These are phyloP conservation scores for Adrianichthys oophorus DNA, from an alignment of 2,797 vertebrate species.

Conservation along the genomic window DNA sequence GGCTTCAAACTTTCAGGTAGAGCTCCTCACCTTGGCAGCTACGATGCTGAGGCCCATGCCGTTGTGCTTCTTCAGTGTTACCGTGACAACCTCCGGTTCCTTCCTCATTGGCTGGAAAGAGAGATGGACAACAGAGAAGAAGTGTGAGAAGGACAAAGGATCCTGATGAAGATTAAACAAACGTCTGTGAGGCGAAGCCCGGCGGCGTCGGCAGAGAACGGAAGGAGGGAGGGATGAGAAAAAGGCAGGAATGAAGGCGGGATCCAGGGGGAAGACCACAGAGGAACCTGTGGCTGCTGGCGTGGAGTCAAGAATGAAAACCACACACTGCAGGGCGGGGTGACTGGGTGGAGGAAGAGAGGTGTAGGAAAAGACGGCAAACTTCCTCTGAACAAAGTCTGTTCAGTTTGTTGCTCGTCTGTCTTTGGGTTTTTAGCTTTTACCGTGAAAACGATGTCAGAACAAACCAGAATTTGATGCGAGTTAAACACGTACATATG, in stretches of 20 bases:
- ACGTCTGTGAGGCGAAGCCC: conserved; percentile 16
- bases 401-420: too few species aligned
- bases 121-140: conserved; percentile 47
- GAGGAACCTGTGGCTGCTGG: conserved; percentile 78
- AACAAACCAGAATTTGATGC: too few species aligned
- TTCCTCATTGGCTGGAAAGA: conserved; percentile 88
- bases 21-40: conserved; percentile 91
- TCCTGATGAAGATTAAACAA: background rate
- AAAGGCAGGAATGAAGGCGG: conserved; percentile 45
- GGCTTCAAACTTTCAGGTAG: conserved; percentile 5
- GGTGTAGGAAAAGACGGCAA: background rate
- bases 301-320: conserved; percentile 80
- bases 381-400: too few species aligned
- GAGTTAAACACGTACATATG: too few species aligned
- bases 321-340: conserved; percentile 62
- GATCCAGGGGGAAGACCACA: conserved; percentile 55
- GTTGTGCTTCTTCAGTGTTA: conserved; percentile 97
- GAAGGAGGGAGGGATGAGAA: conserved; percentile 35
- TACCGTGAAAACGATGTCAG: too few species aligned
- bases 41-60: conserved; percentile 99
- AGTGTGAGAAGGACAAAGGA: conserved; percentile 35
- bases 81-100: conserved; percentile 96
- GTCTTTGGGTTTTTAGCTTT: too few species aligned
- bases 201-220: background rate
- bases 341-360: conserved; percentile 42